phyloP scores from a whole-genome alignment of 2,113 vertebrate species.

The Strix aluco region DNA sequence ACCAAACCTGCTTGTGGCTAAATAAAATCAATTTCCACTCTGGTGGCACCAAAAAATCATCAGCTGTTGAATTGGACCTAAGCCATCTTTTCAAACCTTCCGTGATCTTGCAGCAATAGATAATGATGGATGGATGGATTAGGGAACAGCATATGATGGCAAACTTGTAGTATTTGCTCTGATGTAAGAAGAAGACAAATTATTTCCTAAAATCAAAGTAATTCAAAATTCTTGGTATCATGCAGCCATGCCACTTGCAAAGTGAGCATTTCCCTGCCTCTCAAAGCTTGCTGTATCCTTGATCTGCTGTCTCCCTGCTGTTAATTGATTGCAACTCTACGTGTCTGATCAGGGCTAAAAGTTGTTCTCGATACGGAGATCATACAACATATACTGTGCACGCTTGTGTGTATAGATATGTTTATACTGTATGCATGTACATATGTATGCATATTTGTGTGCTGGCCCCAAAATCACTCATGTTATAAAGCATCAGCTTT shows the following conservation, averaged over 20 bases:
- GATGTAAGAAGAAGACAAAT: neutral
- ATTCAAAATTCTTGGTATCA: neutral
- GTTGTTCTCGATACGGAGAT: neutral
- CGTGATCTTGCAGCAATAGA: neutral
- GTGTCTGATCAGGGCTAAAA: neutral
- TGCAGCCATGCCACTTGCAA: neutral
- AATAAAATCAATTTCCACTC: neutral
- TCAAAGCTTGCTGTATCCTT: constrained; percentile 8
- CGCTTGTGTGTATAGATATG: neutral
- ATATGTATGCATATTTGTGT: neutral
- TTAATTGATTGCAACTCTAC: neutral
- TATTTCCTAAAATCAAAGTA: neutral
- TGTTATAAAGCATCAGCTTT: neutral
- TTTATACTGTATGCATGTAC: constrained; percentile 1
- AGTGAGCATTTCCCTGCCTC: constrained; percentile 18
- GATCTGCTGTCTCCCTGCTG: constrained; percentile 26
- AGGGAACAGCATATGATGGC: neutral
- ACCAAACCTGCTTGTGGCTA: neutral
- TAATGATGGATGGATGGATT: neutral
- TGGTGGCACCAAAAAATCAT: neutral
- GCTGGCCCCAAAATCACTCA: neutral
- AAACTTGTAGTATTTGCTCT: neutral
- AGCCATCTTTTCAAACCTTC: neutral
- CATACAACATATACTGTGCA: neutral
- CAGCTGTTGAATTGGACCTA: neutral